Base-by-base conservation (phyloP, 2,888 invertebrate species). In the Drosophila antonietae region DNA sequence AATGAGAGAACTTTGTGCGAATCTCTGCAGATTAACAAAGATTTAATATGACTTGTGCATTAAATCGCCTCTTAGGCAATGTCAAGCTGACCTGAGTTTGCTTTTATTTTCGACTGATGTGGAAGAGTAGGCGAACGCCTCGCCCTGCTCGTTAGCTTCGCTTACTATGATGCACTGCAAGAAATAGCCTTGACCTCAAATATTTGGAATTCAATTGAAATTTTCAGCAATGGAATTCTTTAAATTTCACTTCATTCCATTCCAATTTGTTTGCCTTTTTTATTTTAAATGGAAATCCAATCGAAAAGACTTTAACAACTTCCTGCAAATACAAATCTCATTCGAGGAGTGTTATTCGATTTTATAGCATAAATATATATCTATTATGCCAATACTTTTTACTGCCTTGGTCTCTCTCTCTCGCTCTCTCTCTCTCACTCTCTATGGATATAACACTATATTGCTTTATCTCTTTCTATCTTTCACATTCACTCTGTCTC, bases 11-110 rank as follows among this genome's bases (percentile, higher is more conserved):
- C 35, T 23, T 9, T 23, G 6, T 3, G 39, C 6, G 55, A 23
- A 39, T 41, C 39, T 41, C 55, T 10, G n/a, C 28, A 53, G 53
- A 23, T 53, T 53, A 53, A 39, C 37, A 53, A 6, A 53, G 53
- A 53, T 10, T 53, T 53, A 23, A 37, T 20, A 14, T 9, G 46
- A 58, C 58, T 28, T 33, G 20, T 20, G 20, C 20, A 31, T 43
- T 56, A 20, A 18, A 35, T 33, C 35, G 51, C 51, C 31, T 52
- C 35, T 47, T 8, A 15, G 28, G 9, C 15, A 9, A 47, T 9
- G 28, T 47, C 47, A 23, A 31, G 49, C 31, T n/a, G n/a, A 23
- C 23, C 31, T 28, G 46, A 23, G 15, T 46, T 20, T 14, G 44
- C 37, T 39, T 39, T 39, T 39, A 15, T 39, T 39, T 39, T 39